Percentiles rank a stretch among this genome's conserved stretches.
These are phyloP conservation scores for Phalacrocorax carbo DNA, from an alignment of 2,113 vertebrate species.

Conservation along the genomic window DNA sequence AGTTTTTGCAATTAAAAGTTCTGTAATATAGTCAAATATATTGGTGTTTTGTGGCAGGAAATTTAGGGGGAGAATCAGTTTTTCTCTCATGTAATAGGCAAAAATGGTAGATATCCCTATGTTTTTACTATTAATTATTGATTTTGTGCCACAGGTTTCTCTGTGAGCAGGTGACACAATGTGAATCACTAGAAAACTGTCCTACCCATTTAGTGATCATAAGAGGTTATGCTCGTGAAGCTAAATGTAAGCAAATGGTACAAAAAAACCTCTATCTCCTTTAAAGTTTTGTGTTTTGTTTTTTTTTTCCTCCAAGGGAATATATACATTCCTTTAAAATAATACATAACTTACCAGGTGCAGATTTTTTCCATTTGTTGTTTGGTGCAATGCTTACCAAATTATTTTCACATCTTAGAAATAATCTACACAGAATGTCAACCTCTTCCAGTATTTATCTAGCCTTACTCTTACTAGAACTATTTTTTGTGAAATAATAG, in stretches of 20 bases:
- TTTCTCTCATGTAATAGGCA: background rate
- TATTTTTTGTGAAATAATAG: background rate
- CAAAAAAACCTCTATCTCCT: background rate
- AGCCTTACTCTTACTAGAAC: background rate
- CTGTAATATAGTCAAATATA: background rate
- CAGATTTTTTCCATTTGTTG: background rate
- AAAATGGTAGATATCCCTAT: background rate
- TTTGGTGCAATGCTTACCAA: background rate
- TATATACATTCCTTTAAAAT: background rate
- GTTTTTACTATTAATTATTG: background rate
- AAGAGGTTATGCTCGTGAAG: background rate
- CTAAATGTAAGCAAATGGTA: background rate
- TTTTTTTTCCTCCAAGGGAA: background rate
- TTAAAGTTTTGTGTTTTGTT: background rate
- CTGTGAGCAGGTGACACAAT: too few species aligned
- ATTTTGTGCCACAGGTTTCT: background rate
- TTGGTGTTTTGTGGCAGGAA: background rate
- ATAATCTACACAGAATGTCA: background rate
- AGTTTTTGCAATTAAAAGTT: background rate
- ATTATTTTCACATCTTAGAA: background rate
- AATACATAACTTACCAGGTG: rapidly evolving
- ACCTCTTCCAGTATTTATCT: background rate
- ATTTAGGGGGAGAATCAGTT: too few species aligned
- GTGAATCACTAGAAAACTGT: background rate
- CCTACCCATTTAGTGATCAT: rapidly evolving